Conservation (phyloP, 1,140 invertebrate genomes). For the Pemphigus obesinymphae region DNA sequence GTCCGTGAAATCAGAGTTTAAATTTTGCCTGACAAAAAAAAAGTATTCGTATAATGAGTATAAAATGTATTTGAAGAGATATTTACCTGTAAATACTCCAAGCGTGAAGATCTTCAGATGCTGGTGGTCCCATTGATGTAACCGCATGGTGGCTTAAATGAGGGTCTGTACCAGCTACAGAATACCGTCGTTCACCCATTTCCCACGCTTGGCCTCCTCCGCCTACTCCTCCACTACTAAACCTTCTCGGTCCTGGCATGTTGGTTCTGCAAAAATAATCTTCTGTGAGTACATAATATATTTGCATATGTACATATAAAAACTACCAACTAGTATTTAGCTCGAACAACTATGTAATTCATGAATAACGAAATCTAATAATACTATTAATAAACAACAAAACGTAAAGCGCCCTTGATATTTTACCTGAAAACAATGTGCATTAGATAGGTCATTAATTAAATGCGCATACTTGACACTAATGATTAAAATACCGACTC, state of each 20-base stretch:
- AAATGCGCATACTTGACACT: conserved; percentile 18
- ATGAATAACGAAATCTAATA: background rate
- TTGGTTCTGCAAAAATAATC: conserved; percentile 13
- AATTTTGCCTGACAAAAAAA: conserved; percentile 74
- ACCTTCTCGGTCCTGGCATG: conserved; percentile 26
- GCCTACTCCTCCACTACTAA: conserved; percentile 28
- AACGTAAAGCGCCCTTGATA: background rate
- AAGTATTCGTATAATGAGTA: background rate
- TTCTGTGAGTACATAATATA: background rate
- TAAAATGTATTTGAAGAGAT: background rate
- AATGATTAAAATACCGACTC: conserved; percentile 34
- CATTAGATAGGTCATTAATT: background rate
- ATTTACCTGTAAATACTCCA: conserved; percentile 88
- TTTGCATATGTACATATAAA: no score
- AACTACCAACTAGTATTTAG: background rate
- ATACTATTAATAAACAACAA: background rate
- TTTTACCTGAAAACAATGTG: background rate
- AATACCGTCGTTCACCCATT: conserved; percentile 69
- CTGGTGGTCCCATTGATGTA: conserved; percentile 54
- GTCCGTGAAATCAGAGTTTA: conserved; percentile 92
- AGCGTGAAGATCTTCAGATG: conserved; percentile 85
- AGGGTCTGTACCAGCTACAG: conserved; percentile 66
- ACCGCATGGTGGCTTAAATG: conserved; percentile 32
- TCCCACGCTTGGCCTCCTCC: conserved; percentile 52
- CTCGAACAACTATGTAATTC: background rate